phyloP scores from a whole-genome alignment of 1,140 invertebrate genomes.

The Zaprionus lachaisei region DNA sequence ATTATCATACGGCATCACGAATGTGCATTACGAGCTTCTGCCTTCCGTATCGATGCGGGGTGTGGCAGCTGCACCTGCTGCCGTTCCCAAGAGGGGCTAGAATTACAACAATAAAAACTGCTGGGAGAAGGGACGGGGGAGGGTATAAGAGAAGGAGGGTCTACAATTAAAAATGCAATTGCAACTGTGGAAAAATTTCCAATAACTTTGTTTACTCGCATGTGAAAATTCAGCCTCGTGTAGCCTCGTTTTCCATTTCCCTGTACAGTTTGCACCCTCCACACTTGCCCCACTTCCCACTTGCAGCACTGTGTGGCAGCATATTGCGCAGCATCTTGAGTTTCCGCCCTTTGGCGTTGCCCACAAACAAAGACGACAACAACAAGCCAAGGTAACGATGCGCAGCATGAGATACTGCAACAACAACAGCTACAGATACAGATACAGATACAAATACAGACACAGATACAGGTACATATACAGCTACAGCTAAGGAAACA shows the following conservation, averaged over 20 bases:
- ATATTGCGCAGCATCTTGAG: slow-evolving; percentile 78
- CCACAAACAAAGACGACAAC: slow-evolving; percentile 30
- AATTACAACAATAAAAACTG: slow-evolving; percentile 16
- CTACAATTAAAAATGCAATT: slow-evolving; percentile 75
- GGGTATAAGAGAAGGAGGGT: slow-evolving; percentile 14
- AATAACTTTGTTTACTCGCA: slow-evolving; percentile 71
- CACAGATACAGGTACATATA: background rate
- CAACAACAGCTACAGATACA: slow-evolving; percentile 12
- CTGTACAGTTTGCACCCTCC: background rate
- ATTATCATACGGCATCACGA: slow-evolving; percentile 51
- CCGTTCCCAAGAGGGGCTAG: slow-evolving; percentile 14
- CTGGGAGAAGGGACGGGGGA: background rate
- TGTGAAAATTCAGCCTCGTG: slow-evolving; percentile 59
- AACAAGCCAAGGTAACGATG: slow-evolving; percentile 45
- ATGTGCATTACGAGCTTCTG: slow-evolving; percentile 39
- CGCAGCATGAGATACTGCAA: slow-evolving; percentile 33
- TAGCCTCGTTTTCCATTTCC: background rate
- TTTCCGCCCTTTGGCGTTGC: slow-evolving; percentile 56
- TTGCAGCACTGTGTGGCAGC: slow-evolving; percentile 8
- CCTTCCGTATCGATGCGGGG: slow-evolving; percentile 18
- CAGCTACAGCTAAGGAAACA: slow-evolving; percentile 26
- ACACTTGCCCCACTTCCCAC: background rate
- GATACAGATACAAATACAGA: slow-evolving; percentile 1
- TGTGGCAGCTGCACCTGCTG: slow-evolving; percentile 32
- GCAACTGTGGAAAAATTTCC: slow-evolving; percentile 49